phyloP scores from a whole-genome alignment of 1,140 invertebrate species.

The Tetranychus cinnabarinus region DNA sequence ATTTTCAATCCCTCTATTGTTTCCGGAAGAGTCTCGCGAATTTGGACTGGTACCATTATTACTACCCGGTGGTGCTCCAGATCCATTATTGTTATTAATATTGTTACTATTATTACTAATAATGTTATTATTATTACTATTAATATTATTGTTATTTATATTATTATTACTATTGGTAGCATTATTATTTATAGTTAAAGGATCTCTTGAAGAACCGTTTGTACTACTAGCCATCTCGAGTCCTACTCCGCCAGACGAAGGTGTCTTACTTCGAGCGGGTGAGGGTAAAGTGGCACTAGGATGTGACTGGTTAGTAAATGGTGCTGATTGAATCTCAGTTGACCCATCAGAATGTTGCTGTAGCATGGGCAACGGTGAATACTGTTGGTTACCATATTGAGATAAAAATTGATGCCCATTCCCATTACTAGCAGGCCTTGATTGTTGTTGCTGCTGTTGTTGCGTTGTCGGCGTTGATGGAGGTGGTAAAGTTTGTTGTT shows the following conservation, averaged over 20 bases:
- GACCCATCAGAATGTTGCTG: background rate
- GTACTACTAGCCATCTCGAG: too few relatives aligned
- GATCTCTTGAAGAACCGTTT: background rate
- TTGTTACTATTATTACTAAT: too few relatives aligned
- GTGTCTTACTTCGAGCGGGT: background rate
- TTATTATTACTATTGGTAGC: background rate
- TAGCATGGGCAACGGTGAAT: background rate
- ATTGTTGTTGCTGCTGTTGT: too few relatives aligned
- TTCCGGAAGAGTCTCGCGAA: too few relatives aligned
- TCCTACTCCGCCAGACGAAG: background rate
- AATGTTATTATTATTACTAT: background rate
- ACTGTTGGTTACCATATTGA: background rate
- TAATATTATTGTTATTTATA: background rate
- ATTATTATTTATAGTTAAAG: background rate
- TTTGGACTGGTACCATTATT: too few relatives aligned
- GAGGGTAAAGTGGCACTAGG: background rate
- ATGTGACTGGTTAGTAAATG: background rate
- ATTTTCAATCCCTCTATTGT: too few relatives aligned
- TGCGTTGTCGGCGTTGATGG: too few relatives aligned
- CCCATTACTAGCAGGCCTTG: background rate
- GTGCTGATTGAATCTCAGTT: background rate
- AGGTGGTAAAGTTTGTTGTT: too few relatives aligned
- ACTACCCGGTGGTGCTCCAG: too few relatives aligned
- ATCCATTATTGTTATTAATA: too few relatives aligned
- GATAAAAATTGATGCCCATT: background rate